Conservation (phyloP, 1,140 invertebrate species). For the Zaprionus lachaisei region DNA sequence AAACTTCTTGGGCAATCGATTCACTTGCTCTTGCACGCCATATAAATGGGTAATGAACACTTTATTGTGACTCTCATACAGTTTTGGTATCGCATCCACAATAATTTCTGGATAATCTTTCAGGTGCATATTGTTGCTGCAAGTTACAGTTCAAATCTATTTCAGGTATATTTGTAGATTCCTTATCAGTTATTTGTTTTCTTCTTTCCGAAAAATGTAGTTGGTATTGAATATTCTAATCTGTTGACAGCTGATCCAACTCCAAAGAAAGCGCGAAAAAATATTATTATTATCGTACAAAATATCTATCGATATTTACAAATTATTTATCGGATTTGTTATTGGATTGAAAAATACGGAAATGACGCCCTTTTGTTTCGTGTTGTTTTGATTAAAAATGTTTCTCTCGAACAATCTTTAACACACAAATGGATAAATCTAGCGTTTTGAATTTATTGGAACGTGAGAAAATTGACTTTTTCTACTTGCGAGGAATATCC, state of each 20-base stretch:
- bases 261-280: neutral
- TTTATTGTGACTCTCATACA: slow-evolving; percentile 54
- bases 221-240: neutral
- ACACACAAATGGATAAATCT: too few relatives aligned
- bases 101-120: slow-evolving; percentile 62
- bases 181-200: neutral
- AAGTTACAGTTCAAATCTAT: neutral
- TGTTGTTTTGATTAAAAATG: too few relatives aligned
- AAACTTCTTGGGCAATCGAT: slow-evolving; percentile 45
- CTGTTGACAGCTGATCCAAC: neutral
- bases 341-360: neutral
- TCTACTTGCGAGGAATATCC: too few relatives aligned
- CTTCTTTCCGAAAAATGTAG: neutral
- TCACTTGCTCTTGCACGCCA: slow-evolving; percentile 44
- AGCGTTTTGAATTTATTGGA: too few relatives aligned
- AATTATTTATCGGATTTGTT: neutral
- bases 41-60: slow-evolving; percentile 56
- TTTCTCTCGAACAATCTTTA: too few relatives aligned
- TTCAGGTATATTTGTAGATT: neutral
- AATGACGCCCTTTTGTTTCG: neutral
- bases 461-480: too few relatives aligned
- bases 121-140: slow-evolving; percentile 41
- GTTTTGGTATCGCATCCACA: slow-evolving; percentile 60
- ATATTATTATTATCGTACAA: neutral
- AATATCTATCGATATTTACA: slow-evolving; percentile 2